Base-by-base conservation (phyloP, 2,113 vertebrate genomes). In the Nerophis lumbriciformis region DNA sequence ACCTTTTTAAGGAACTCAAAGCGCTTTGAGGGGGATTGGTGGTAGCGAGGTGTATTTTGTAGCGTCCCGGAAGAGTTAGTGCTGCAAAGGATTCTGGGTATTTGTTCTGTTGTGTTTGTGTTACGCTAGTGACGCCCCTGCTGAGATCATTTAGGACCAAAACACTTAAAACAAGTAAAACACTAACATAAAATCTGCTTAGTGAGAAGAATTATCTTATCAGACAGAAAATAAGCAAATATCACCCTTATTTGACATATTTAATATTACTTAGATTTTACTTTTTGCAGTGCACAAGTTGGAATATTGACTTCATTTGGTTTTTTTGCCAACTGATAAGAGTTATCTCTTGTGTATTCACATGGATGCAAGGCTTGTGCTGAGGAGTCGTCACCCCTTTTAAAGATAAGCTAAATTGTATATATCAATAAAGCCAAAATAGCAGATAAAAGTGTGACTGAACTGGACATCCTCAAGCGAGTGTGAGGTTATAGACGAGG, bases 311-410 rank as follows among this genome's bases (percentile, higher is more conserved):
- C 42, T 71, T 66, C 19, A 61, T 77, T 77, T 64, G 59, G 19
- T 19, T 19, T 1, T 19, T 19, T 19, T 19, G 19, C 19, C 19
- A 19, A 19, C 19, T 70, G 84, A 82, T 87, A 81, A 79, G 69
- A 65, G 71, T 80, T 83, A 88, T 87, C 86, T 76, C 65, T 69
- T 83, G 80, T 87, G 58, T 89, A 76, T 84, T 85, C 85, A 75
- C 79, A 85, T 60, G 73, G 66, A 73, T 74, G 83, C 80, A 75
- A 81, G 73, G 73, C 82, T 78, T 61, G 78, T 63, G 58, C 71
- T 81, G 21, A 72, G 66, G 54, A 85, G 77, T 81, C 75, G 75
- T 76, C 83, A 73, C 75, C 66, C 53, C 59, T 10, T 19, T 19
- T 19, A 1, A 44, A 68, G 80, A 85, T 86, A 89, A 86, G 79